Conservation (phyloP, 2,797 vertebrate genomes). For the Peromyscus attwateri region DNA sequence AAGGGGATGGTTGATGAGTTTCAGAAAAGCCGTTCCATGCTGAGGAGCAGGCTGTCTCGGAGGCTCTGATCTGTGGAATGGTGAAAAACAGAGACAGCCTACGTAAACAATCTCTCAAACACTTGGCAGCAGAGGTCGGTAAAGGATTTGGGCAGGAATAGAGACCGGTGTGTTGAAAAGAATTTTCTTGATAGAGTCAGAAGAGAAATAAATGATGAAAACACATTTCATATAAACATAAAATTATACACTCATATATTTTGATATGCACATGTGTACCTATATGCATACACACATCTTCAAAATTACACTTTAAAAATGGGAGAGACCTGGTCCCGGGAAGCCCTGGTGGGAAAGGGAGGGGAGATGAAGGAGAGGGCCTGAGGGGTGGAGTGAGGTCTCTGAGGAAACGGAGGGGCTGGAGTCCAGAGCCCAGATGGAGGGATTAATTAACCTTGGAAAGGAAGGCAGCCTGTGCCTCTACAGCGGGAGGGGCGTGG, state of each 20-base stretch:
- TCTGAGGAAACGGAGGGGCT: constrained; percentile 51
- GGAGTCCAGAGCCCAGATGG: constrained; percentile 40
- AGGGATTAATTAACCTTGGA: constrained; percentile 33
- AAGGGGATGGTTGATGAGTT: background rate
- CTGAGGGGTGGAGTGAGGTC: constrained; percentile 25
- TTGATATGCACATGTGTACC: background rate
- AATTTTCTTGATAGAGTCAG: background rate
- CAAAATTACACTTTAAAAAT: constrained; percentile 4
- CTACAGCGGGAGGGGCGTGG: background rate
- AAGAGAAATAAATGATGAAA: background rate
- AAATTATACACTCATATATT: background rate
- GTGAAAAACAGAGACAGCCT: background rate
- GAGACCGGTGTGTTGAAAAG: background rate
- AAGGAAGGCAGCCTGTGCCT: background rate
- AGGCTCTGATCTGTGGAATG: background rate
- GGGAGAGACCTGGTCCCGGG: background rate
- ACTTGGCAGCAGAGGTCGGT: background rate
- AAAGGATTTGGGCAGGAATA: background rate
- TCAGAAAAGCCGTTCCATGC: background rate
- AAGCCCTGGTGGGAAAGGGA: background rate
- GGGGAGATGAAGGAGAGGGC: background rate
- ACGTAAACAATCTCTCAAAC: background rate
- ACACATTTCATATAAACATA: background rate
- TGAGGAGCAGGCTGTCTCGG: background rate
- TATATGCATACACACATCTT: background rate